Base-by-base conservation (phyloP, 2,888 invertebrate species). In the Dynastes tityus region DNA sequence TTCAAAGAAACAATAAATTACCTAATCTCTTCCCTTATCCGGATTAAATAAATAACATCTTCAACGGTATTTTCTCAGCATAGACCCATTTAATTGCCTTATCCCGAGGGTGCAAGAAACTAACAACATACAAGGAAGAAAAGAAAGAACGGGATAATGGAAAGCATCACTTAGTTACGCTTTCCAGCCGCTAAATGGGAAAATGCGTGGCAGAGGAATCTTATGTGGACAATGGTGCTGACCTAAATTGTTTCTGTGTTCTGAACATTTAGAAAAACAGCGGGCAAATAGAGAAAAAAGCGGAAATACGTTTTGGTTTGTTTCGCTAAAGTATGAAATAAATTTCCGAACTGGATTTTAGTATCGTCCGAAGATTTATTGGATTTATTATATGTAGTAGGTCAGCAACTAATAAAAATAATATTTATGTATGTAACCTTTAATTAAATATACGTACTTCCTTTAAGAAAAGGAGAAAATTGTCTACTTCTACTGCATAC, bases 81-180 rank as follows among this genome's bases (percentile, higher is more conserved):
- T 58, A 9, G 2, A 32, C 6, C 32, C 13, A 11, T 32, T 29
- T 63, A 63, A 63, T 63, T 63, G 63, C 27, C 13, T 63, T 32
- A 27, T 11, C 32, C 63, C 32, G 5, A 13, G 63, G 63, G 3
- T n/a, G 13, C 32, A 13, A 63, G 63, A 22, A 58, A 58, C 27
- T 13, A 29, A 29, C 8, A 40, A 40, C 29, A 68, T 29, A 27
- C 68, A 0, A 32, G 27, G 51, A 29, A 29, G 22, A 74, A 74
- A 74, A 58, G 58, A 61, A 61, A 61, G 40, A 63, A 61, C 61
- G 13, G 5, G 61, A n/a, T 74, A 61, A 74, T 74, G 45, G 61
- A 61, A 61, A 74, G 45, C 29, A 61, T 45, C 73, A 63, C 55
- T 71, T 71, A 55, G 32, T 32, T 16, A 61, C 6, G 61, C 61